Conservation (phyloP, 1,140 invertebrate genomes). For the Bombus haemorrhoidalis region DNA sequence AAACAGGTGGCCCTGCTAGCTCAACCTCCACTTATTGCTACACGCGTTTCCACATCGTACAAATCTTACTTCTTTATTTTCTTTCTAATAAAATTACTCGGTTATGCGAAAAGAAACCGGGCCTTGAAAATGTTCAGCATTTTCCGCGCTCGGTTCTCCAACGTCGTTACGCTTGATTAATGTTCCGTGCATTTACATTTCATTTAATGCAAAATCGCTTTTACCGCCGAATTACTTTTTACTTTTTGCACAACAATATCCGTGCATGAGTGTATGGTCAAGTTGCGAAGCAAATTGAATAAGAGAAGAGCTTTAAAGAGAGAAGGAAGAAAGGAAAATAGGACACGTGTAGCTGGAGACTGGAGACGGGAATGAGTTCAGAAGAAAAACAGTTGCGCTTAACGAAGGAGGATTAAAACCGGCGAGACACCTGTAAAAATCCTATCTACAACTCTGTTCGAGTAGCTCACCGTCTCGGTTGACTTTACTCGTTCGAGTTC, state of each 20-base stretch:
- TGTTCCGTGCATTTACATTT: background rate
- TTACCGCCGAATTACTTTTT: slow-evolving; percentile 1
- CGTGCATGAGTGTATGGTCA: background rate
- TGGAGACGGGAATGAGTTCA: background rate
- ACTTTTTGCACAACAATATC: background rate
- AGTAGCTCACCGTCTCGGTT: background rate
- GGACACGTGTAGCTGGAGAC: background rate
- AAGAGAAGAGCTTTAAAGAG: background rate
- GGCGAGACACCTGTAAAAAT: slow-evolving; percentile 30
- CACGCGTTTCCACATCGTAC: background rate
- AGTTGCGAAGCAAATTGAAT: background rate
- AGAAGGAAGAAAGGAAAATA: slow-evolving; percentile 3
- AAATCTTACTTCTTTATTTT: background rate
- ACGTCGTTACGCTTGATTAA: slow-evolving; percentile 1
- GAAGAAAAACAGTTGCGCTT: slow-evolving; percentile 13
- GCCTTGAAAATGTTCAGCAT: background rate
- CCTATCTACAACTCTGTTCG: slow-evolving; percentile 39
- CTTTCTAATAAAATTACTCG: background rate
- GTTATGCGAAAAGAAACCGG: background rate
- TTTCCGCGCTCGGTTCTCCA: background rate
- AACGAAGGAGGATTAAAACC: slow-evolving; percentile 23
- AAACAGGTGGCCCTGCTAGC: slow-evolving; percentile 33
- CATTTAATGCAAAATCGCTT: background rate
- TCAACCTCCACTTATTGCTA: background rate
- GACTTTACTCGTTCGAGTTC: background rate